Base-by-base conservation (phyloP, 2,113 vertebrate genomes). In the Campylomormyrus numenius region DNA sequence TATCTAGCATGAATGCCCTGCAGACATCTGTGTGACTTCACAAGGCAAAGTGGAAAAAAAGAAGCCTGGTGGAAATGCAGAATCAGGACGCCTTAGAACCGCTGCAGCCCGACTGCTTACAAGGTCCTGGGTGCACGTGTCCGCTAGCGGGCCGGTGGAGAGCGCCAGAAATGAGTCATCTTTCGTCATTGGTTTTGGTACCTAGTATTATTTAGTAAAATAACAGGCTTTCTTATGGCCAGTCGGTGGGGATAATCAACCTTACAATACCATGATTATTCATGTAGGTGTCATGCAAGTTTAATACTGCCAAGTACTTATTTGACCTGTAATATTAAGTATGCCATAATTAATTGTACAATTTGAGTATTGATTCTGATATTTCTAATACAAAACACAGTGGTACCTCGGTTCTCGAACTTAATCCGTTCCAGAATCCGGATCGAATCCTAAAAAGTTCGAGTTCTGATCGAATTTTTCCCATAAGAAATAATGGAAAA, bases 1-100 rank as follows among this genome's bases (percentile, higher is more conserved):
- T 93, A 93, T 93, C 94, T 94, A 96, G 95, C 95, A 96, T 94
- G 95, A 94, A 94, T 92, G 94, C 91, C 94, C 94, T 27, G n/a
- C 3, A 93, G 95, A 95, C 31, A 13, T 15, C 24, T 15, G 56
- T n/a, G 56, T 62, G n/a, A 70, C 62, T 27, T 70, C 49, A 87
- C 15, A 9, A 15, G 3, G 13, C 49, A 52, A 13, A 31, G n/a
- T 52, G 48, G 45, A 19, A n/a, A 53, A 86, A 52, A 86, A 52
- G 24, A 52, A 46, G n/a, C n/a, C 49, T 87, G 49, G 13, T 31
- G 49, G 11, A 87, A 52, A 53, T 31, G 8, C 7, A 53, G n/a
- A 15, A 52, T n/a, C 3, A 27, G 21, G 42, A 49, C 0, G 31
- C 21, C 21, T 85, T 45, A 48, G 10, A 85, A 46, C 17, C 45